Base-by-base conservation (phyloP, 2,888 invertebrate genomes). In the Eremobia ochroleuca region DNA sequence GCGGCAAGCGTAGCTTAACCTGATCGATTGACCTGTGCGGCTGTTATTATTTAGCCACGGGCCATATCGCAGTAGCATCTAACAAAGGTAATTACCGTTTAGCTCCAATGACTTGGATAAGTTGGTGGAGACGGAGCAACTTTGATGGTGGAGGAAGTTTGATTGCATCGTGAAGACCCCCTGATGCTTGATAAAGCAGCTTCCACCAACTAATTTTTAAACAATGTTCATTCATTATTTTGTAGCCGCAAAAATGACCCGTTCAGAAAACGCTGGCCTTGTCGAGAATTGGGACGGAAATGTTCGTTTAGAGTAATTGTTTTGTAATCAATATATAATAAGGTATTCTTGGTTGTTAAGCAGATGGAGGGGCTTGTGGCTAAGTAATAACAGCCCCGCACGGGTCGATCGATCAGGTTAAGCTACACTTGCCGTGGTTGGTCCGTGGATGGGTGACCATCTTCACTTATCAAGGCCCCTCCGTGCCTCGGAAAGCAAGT, bases 191-290 rank as follows among this genome's bases (percentile, higher is more conserved):
- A 74, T 74, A 79, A 71, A 65, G 40, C 66, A 74, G 62, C 68
- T 73, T 61, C 13, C 9, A 40, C 46, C 43, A 74, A 82, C 64
- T 28, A 74, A 84, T 76, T 81, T 65, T 65, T 68, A 71, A 84
- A 83, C 82, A 83, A 83, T 79, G 79, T 58, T 31, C 64, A 69
- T 75, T 66, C 31, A 79, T 67, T 70, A 83, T 79, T 74, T 68
- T 65, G 59, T 15, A 40, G 15, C 61, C 74, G 28, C 52, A 49
- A 71, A 75, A 76, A 69, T 73, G 34, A 70, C 49, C 40, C 28
- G 28, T 78, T 71, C 46, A 71, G 58, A 64, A 72, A 68, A 76
- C 68, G 62, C 37, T 25, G 31, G 61, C 21, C 31, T 59, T 61
- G 4, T 15, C 66, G 25, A 70, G 69, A 73, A 31, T 69, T 55